A percentile compares a stretch with the other conserved stretches of the same genome.
phyloP scores from a whole-genome alignment of 2,113 vertebrate genomes.

The Mus spicilegus region DNA sequence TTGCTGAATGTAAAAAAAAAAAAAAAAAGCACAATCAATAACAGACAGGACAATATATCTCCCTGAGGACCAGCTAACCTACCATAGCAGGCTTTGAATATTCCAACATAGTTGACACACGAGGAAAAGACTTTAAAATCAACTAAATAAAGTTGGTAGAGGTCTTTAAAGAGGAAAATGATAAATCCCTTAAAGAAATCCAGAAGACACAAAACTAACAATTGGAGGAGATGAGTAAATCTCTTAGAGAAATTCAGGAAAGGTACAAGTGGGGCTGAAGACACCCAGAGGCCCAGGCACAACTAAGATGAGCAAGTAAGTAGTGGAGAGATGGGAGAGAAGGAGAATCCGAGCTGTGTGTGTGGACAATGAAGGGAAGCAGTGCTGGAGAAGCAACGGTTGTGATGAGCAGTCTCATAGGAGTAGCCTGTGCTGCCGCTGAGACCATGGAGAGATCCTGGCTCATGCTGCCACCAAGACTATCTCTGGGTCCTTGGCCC shows the following conservation, averaged over 20 bases:
- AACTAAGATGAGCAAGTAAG: neutral
- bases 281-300: neutral
- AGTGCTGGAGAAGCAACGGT: neutral
- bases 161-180: neutral
- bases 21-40: neutral
- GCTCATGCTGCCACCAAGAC: neutral
- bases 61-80: neutral
- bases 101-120: neutral
- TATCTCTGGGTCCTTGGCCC: neutral
- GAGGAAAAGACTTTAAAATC: neutral
- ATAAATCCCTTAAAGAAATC: neutral
- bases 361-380: neutral
- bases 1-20: conserved; percentile 75
- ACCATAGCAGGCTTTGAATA: neutral
- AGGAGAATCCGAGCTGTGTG: neutral
- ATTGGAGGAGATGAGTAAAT: neutral
- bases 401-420: neutral
- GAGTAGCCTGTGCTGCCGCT: neutral
- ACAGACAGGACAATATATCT: neutral
- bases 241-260: neutral
- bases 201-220: neutral
- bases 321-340: neutral
- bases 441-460: neutral
- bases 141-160: neutral
- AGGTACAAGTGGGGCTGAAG: neutral